Evolutionary conservation across 2,797 vertebrate genomes (phyloP), one percentile per base, ranked within the genome.

Genomic region (Anableps anableps): DNA sequence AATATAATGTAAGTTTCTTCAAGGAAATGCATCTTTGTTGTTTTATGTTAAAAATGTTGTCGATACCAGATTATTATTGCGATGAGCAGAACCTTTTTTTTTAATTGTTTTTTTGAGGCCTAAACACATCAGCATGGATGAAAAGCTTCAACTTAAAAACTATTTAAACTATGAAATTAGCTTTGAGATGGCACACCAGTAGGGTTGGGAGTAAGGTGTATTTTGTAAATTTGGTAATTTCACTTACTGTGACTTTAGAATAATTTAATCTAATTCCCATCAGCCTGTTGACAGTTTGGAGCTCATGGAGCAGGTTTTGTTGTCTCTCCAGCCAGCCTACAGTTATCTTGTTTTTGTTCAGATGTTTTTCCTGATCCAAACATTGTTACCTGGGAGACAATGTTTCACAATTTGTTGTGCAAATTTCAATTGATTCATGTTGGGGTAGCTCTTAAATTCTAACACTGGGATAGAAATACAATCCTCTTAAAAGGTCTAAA

Each of bases 231-330:
- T 29, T 58, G 26, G n/a, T 29, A 58, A 58, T 53, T 58, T 29
- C 26, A 58, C 53, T n/a, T 58, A 58, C 26, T 53, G 4, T 55
- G 53, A 55, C 26, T 55, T 58, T 23, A 14, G 53, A 58, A 13
- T 72, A 0, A 48, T 70, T 81, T 47, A 0, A 72, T 16, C 45
- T 21, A 31, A 34, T 48, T 45, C 29, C 14, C 8, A 48, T 72
- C 71, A 72, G n/a, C 43, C 48, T 50, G 29, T 48, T 72, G 71
- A 72, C 71, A 50, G 43, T 51, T 74, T 11, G 34, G 11, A 50
- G 50, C 21, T 23, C 9, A 23, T 53, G n/a, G 48, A 74, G 29
- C 31, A 26, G 48, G 21, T 53, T 58, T 43, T 38, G 51, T 53
- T 26, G 23, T 53, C 48, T 50, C 48, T 50, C 23, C 51, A 53